Evolutionary conservation across 1,140 invertebrate genomes (phyloP), one percentile per base, ranked within the genome.

Genomic region (Reticulitermes speratus): DNA sequence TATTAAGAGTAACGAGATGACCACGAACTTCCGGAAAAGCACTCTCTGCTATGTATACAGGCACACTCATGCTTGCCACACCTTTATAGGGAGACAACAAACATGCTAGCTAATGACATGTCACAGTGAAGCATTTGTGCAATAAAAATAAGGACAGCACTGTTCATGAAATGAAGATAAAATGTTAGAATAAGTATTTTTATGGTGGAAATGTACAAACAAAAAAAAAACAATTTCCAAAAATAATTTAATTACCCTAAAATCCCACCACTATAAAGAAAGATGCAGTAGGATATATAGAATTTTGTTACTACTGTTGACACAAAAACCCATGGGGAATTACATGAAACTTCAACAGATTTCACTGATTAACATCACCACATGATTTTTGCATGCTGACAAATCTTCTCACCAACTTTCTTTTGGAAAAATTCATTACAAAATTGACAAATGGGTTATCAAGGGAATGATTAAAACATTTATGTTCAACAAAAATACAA

Each of bases 41-140:
- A 52, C 92, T 91, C 89, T 94, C 94, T 12, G 93, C 93, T 45
- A 95, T 92, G 89, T 94, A 95, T 89, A 94, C 92, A 5, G 94
- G 94, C 12, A 94, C 93, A n/a, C 92, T 92, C 90, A 93, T 94
- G 9, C 94, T 95, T 21, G 93, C 92, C 81, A 95, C 89, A 87
- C 93, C 93, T 94, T 88, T 75, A 81, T 86, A 88, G 86, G 65
- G 84, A 89, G 87, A 88, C 65, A 75, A 75, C 65, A 75, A 30
- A 75, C 65, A 84, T 84, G 83, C 83, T 84, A 30, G 83, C 83
- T 55, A 52, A 84, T 44, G 9, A 44, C 16, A 44, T 84, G 83
- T 9, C 83, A 84, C 6, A n/a, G n/a, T 8, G 83, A 32, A 84
- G 25, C 32, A 84, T 9, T 44, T 45, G 16, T 30, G 23, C 44